A percentile compares a stretch with the other conserved stretches of the same genome.
Evolutionary conservation across 2,113 vertebrate species (phyloP).

Genomic region (Caranx melampygus): DNA sequence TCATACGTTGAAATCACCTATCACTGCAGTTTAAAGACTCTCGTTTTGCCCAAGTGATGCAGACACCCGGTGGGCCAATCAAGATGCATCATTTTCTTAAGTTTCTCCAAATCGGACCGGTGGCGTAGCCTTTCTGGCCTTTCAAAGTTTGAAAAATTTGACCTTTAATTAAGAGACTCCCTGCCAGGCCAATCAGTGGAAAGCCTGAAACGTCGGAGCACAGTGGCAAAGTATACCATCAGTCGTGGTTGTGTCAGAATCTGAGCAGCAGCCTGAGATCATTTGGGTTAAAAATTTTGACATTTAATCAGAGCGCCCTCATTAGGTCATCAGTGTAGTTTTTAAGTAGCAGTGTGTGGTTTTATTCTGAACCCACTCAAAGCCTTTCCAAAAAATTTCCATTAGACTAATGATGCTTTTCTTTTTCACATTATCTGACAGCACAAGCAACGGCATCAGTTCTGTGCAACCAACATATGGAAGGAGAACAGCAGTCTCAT

Average conservation of each 20-base stretch:
- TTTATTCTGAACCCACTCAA: no score
- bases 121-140: constrained; percentile 41
- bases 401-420: no score
- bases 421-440: no score
- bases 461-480: no score
- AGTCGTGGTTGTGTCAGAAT: constrained; percentile 27
- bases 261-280: constrained; percentile 31
- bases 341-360: no score
- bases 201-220: constrained; percentile 32
- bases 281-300: constrained; percentile 56
- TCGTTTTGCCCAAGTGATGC: background rate
- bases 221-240: constrained; percentile 38
- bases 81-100: constrained; percentile 17
- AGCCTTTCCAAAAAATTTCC: no score
- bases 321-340: constrained; percentile 63
- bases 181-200: constrained; percentile 66
- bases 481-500: no score
- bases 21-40: background rate
- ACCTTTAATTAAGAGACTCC: constrained; percentile 69
- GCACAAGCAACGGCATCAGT: no score
- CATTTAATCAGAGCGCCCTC: constrained; percentile 75
- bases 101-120: constrained; percentile 40
- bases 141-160: constrained; percentile 59
- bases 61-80: constrained; percentile 51
- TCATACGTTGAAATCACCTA: background rate